Evolutionary conservation across 2,113 vertebrate genomes (phyloP), one percentile per base, ranked within the genome.

Genomic region (Platysteira castanea): DNA sequence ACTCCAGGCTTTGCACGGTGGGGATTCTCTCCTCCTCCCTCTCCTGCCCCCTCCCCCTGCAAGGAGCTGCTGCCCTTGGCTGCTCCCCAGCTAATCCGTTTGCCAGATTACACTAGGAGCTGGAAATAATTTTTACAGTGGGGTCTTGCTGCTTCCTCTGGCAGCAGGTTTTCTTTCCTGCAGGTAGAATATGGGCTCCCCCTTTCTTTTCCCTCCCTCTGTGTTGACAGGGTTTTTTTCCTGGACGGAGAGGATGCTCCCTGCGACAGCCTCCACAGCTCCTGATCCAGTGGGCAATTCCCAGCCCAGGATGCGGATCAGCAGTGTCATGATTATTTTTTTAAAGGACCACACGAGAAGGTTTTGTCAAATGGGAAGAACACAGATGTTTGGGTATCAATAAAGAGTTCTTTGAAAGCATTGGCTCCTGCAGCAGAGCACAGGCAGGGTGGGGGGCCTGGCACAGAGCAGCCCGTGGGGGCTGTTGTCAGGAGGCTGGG

Each of bases 381-480:
- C 59, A 92, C 24, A 93, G 75, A 95, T 16, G 4, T 97, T 89
- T 88, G 88, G 57, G 82, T 98, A 97, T 98, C 96, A 98, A 98
- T 98, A 98, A 98, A 98, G 93, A 91, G 95, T 97, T 98, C 92
- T 98, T 98, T 97, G 74, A 78, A 96, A 96, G 95, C 86, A 3
- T 18, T 1, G 47, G 35, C 56, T 95, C 47, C 78, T 0, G 5
- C 54, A 61, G 74, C 68, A 93, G 80, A 42, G 30, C 7, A 1
- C 0, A 1, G 53, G 49, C 73, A 52, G 30, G 49, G 17, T 3
- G 5, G 5, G 17, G 27, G 13, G 4, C 16, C 2, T 0, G 1
- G 47, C 31, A 33, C 33, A 22, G 53, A 79, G 39, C 37, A 44
- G 60, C 22, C 28, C 27, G 26, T 0, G 1, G 10, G n/a, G 33